phyloP scores from a whole-genome alignment of 1,140 invertebrate species.

The Eulimnadia texana region DNA sequence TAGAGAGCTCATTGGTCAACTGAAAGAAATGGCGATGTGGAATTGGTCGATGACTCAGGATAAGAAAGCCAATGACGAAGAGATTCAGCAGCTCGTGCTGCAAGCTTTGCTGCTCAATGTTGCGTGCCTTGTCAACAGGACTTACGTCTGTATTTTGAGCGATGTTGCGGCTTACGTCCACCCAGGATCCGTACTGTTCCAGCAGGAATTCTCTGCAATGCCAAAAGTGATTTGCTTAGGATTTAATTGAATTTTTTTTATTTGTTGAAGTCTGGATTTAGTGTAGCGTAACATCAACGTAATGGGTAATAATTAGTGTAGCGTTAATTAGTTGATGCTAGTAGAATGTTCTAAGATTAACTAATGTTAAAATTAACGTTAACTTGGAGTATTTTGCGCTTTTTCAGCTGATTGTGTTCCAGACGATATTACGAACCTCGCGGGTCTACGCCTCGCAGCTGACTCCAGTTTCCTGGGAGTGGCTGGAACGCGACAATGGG shows the following conservation, averaged over 20 bases:
- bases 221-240: not conserved
- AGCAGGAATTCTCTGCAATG: not conserved
- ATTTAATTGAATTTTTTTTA: not conserved
- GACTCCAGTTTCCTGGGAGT: not conserved
- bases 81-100: not conserved
- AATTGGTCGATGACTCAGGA: not conserved
- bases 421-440: conserved; percentile 7
- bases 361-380: not conserved
- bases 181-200: conserved; percentile 4
- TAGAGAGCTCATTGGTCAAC: not conserved
- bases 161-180: not conserved
- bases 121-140: conserved; percentile 2
- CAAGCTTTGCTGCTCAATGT: conserved; percentile 2
- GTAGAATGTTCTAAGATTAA: no score
- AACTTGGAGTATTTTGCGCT: not conserved
- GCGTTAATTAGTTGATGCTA: no score
- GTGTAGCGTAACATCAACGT: no score
- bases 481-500: not conserved
- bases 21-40: not conserved
- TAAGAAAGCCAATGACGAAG: not conserved
- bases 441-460: not conserved
- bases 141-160: not conserved
- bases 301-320: no score
- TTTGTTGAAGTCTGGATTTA: no score
- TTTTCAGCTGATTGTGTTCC: not conserved